Percentiles rank a stretch among this genome's conserved stretches.
Conservation (phyloP, 2,888 invertebrate genomes). For the Calameuta pallipes region DNA sequence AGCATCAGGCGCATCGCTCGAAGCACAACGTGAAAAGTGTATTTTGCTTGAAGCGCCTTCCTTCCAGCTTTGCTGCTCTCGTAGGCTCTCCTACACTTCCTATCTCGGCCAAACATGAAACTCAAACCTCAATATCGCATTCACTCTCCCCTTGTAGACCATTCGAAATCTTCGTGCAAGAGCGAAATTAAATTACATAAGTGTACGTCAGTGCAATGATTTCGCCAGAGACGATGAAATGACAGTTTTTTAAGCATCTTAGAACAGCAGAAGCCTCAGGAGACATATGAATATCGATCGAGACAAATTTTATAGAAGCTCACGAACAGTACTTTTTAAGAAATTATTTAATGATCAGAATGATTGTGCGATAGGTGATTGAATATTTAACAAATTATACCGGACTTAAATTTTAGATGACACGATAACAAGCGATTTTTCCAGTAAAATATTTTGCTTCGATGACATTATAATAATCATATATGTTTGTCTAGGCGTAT, state of each 20-base stretch:
- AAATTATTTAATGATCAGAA: too few species aligned
- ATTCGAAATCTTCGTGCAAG: neutral
- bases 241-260: neutral
- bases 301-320: too few species aligned
- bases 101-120: neutral
- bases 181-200: neutral
- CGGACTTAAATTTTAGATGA: too few species aligned
- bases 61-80: neutral
- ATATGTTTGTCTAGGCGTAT: too few species aligned
- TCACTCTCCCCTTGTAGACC: neutral
- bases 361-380: too few species aligned
- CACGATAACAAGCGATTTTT: too few species aligned
- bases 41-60: neutral
- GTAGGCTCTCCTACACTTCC: neutral
- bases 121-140: neutral
- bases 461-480: too few species aligned
- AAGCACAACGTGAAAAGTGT: neutral
- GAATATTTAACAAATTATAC: too few species aligned
- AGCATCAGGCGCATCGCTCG: slow-evolving; percentile 15
- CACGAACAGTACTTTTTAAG: too few species aligned
- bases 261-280: neutral
- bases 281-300: too few species aligned
- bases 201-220: neutral
- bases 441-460: too few species aligned
- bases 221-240: neutral